Evolutionary conservation across 2,797 vertebrate species (phyloP), one percentile per base, ranked within the genome.

Genomic region (Chaetophractus vellerosus): DNA sequence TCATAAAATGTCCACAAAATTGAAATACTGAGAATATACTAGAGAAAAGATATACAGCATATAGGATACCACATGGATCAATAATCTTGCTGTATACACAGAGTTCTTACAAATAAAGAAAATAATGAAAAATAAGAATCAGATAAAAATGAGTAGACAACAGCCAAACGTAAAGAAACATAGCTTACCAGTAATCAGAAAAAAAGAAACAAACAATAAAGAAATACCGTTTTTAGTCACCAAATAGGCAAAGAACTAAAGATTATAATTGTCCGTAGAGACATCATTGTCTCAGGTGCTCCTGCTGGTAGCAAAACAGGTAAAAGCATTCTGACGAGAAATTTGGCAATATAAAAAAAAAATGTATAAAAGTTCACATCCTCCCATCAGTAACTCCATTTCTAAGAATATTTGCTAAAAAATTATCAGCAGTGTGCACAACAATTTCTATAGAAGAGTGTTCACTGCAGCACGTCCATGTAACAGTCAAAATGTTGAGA

Each of bases 311-410:
- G 52, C 61, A 50, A 93, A 96, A 85, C 31, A 78, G 69, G 71
- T 80, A 90, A 93, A 74, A 82, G 76, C 89, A 89, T 80, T 83
- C 83, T 75, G 50, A 88, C 94, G 79, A 45, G 75, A 91, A 91
- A 80, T 55, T 48, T 80, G 74, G 76, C 57, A 91, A 36, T 15
- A 74, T 76, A 72, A 19, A 69, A 91, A 88, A 79, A 87, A 19
- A 21, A 21, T 45, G 26, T 50, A 74, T 31, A 41, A 83, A 88
- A 50, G 19, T 64, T 92, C 59, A 81, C 26, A 61, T 23, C 61
- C 50, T 71, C 63, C 28, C 87, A 84, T 80, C 88, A 91, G 68
- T 52, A 76, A 83, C 45, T 81, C 55, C 19, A 86, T 4, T 45
- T 72, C 82, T 31, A 88, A 92, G 41, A 88, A 74, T 36, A 45